Conservation (phyloP, 2,888 invertebrate species). For the Lithophane ornitopus region DNA sequence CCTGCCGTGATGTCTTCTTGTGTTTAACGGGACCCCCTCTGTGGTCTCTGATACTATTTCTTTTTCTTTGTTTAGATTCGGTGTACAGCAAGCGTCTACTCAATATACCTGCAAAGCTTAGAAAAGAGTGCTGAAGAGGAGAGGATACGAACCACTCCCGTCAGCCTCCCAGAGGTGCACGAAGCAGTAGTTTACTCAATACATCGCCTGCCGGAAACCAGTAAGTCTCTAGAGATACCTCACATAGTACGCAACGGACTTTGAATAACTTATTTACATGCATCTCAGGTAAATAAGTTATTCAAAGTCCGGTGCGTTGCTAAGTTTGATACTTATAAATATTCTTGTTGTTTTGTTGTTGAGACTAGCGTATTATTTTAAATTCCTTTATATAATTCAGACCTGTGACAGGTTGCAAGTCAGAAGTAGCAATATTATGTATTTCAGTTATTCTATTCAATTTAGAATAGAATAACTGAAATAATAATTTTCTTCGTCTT, state of each 20-base stretch:
- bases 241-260: conserved; percentile 10
- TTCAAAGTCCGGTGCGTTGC: no score
- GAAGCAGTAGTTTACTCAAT: conserved; percentile 84
- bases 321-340: not conserved
- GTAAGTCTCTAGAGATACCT: conserved; percentile 69
- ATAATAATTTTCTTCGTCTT: no score
- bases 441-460: no score
- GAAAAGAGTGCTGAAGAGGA: conserved; percentile 85
- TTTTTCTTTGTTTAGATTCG: conserved; percentile 76
- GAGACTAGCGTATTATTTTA: not conserved
- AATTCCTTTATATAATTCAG: not conserved
- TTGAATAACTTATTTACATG: conserved; percentile 31
- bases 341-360: not conserved
- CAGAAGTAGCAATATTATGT: not conserved
- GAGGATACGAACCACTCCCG: conserved; percentile 78
- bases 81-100: conserved; percentile 86
- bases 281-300: no score
- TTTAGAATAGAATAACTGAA: no score
- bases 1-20: not conserved
- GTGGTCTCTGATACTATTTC: not conserved
- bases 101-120: conserved; percentile 83
- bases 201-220: conserved; percentile 81
- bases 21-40: not conserved
- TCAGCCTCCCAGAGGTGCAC: conserved; percentile 78
- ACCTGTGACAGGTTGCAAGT: not conserved